Evolutionary conservation across 2,797 vertebrate species (phyloP), one percentile per base, ranked within the genome.

Genomic region (Argyrosomus regius): DNA sequence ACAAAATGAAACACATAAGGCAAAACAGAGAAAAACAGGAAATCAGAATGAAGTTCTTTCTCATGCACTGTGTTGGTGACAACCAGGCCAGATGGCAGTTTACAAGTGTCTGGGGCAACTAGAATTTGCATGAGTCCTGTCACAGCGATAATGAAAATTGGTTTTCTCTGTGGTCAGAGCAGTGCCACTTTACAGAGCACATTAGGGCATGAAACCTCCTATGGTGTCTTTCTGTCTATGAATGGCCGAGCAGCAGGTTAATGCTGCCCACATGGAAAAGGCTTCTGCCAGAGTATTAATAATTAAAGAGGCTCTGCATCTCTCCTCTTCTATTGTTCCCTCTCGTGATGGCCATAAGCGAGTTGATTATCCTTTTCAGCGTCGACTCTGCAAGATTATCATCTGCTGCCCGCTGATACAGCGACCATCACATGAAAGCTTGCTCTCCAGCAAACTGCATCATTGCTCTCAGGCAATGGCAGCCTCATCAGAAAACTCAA

Each of bases 351-450:
- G 89, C 86, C 85, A 89, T 93, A 85, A 94, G 89, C 81, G 49
- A 89, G 85, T 90, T 94, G 91, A 95, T 95, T 93, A 94, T 93
- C 83, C 87, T 92, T 93, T 93, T 91, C 90, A 87, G 84, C 18
- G 72, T 84, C 76, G 79, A 77, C 89, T 89, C 72, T 17, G 87
- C 75, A 73, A 90, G 91, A 95, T 93, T 86, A 93, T 92, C 92
- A 94, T 94, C 91, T 87, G 88, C 86, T 88, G 87, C 93, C 92
- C 81, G 90, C 92, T 92, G 92, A 92, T 92, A 91, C 82, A 62
- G 78, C 35, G 59, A 84, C 87, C 91, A 86, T 91, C 87, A 81
- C 86, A 86, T 89, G 71, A 92, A 86, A 72, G 87, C 87, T 81
- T 62, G 77, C 89, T 87, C 88, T 87, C 85, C 75, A 74, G 77